Base-by-base conservation (phyloP, 92 coral and sea anemone genomes). In the Epizoanthus scotinus region DNA sequence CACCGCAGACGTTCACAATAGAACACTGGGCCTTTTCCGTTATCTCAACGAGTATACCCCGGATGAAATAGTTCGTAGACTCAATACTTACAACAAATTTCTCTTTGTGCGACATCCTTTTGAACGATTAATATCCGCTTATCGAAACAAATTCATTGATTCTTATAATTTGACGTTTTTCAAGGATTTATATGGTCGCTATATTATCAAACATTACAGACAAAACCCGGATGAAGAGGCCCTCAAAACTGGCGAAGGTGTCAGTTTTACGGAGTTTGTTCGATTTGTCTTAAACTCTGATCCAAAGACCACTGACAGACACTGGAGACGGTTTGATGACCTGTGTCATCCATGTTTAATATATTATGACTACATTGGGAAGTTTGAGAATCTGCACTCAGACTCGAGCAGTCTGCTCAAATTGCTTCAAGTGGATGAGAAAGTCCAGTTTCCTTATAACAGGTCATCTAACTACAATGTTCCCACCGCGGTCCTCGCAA, bases 271-370 rank as follows among this genome's bases (percentile, higher is more conserved):
- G 18, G 99, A 95, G 69, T 95, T 93, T 74, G 91, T 88, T 25
- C 87, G 89, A 44, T 95, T 86, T 78, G 60, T 95, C 28, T 70
- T 93, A 52, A 91, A 83, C 49, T 86, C 91, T 24, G 85, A 83
- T 42, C 77, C 94, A 3, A 92, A 95, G 64, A 88, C 71, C 64
- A 93, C 88, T 88, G 95, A 95, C 84, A 87, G 91, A 55, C 99
- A 95, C 40, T 95, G 99, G 99, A 90, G 90, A 64, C 85, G 82
- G 25, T 95, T 89, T 28, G 99, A 95, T 29, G 58, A 84, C 50
- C 78, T 95, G n/a, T 95, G 99, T 49, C 94, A 90, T 44, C 99
- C 99, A 0, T 95, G 99, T 71, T 82, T 95, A 63, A 84, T 95
- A 19, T 95, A 88, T 60, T 95, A 95, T 77, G 99, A 95, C 65